Conservation (phyloP, 2,113 vertebrate species). For the Cololabis saira region DNA sequence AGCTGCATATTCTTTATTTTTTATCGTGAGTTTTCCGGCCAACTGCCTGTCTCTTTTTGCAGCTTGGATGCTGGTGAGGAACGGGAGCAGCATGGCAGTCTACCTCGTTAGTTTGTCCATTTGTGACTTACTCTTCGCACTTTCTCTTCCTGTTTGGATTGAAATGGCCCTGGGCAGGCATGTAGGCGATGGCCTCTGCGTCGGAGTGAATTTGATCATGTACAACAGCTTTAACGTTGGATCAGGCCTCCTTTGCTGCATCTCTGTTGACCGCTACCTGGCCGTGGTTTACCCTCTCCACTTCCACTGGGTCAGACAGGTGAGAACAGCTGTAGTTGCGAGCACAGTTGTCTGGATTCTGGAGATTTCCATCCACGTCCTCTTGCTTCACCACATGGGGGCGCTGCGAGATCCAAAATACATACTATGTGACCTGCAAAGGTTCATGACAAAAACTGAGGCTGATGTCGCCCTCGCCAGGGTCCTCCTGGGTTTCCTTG, state of each 20-base stretch:
- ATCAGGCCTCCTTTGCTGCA: conserved; percentile 90
- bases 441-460: conserved; percentile 76
- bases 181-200: conserved; percentile 30
- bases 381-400: conserved; percentile 77
- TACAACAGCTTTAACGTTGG: conserved; percentile 91
- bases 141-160: conserved; percentile 65
- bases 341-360: conserved; percentile 82
- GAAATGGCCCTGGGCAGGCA: background rate
- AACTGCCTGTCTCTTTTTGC: conserved; percentile 88
- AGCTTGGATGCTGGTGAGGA: conserved; percentile 84
- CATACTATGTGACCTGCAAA: conserved; percentile 82
- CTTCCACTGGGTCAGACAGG: conserved; percentile 80
- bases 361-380: conserved; percentile 78
- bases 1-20: conserved; percentile 81
- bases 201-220: conserved; percentile 83
- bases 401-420: conserved; percentile 69
- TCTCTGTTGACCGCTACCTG: conserved; percentile 87
- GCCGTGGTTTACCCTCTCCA: conserved; percentile 86
- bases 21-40: conserved; percentile 85
- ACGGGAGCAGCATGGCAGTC: conserved; percentile 84
- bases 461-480: conserved; percentile 80
- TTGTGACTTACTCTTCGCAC: conserved; percentile 86
- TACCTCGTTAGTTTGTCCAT: conserved; percentile 86
- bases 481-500: conserved; percentile 83
- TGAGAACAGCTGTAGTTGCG: conserved; percentile 74